These are phyloP conservation scores for Torymus auratus DNA, from an alignment of 2,888 invertebrate species.

Conservation along the genomic window DNA sequence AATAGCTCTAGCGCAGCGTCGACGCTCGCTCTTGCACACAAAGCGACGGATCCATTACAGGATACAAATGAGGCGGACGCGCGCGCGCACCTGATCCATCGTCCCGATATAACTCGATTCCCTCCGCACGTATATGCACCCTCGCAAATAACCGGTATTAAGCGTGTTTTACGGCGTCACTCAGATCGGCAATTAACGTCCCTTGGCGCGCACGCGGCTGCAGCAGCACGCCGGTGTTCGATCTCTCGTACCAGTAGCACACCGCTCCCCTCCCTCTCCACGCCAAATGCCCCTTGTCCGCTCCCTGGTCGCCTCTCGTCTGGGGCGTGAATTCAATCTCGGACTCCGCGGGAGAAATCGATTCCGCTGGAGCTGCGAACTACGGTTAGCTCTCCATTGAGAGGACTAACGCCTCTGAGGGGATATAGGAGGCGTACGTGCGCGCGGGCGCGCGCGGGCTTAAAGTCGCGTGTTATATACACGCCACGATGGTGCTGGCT, in stretches of 20 bases:
- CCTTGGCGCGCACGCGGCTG: no score
- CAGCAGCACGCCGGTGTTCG: no score
- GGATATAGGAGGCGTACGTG: no score
- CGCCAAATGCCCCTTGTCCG: not conserved
- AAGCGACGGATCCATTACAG: constrained; percentile 56
- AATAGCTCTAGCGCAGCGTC: not conserved
- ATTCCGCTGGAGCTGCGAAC: no score
- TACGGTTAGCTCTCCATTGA: not conserved
- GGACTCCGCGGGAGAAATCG: no score
- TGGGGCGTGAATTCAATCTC: not conserved
- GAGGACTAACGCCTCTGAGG: no score
- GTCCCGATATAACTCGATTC: constrained; percentile 22
- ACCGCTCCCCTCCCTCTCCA: not conserved
- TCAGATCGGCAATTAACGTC: constrained; percentile 20
- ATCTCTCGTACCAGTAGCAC: not conserved
- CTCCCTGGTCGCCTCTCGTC: not conserved
- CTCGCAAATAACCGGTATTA: not conserved
- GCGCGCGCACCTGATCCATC: constrained; percentile 38
- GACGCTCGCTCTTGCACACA: constrained; percentile 16
- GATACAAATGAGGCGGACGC: constrained; percentile 56
- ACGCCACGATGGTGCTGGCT: no score
- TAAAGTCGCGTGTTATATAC: no score
- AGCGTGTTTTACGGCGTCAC: constrained; percentile 19
- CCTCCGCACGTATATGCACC: not conserved
- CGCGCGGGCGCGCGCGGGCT: no score